Evolutionary conservation across 2,797 vertebrate genomes (phyloP), one percentile per base, ranked within the genome.

Genomic region (Argyrosomus regius): DNA sequence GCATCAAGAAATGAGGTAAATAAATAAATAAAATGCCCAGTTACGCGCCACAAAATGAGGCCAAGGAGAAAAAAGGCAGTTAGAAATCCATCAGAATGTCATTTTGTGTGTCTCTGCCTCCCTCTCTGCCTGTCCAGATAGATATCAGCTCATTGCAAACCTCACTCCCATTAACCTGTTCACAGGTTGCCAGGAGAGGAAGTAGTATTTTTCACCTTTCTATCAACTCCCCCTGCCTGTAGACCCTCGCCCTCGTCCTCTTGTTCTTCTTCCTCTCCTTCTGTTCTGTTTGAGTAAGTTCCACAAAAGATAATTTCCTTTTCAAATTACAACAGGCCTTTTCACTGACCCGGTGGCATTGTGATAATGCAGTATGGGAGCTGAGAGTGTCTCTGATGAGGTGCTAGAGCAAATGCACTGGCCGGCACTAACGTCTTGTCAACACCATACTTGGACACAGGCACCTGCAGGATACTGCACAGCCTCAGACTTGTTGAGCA

Each of bases 281-380:
- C 80, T 89, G 59, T 80, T 92, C 90, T 78, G 88, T 92, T 89
- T 89, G 81, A 82, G 90, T 85, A 91, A 93, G 87, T 91, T 91
- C 84, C 88, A 93, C 92, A 91, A 93, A 94, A 95, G 92, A 94
- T 95, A 82, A 95, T 96, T 96, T 95, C 95, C 93, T 95, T 94
- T 95, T 94, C 93, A 94, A 93, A 96, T 96, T 94, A 93, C 93
- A 91, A 84, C 79, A 28, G 91, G 89, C 89, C 91, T 83, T 81
- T 92, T 87, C 80, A 72, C 84, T 95, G 94, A 96, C 94, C 95
- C 88, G 65, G 61, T 92, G 92, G 88, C 93, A 86, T 90, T 91
- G 92, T 86, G 93, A 93, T 93, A 92, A 95, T 94, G 89, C 90
- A 90, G 87, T 89, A 85, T 86, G 88, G 89, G 92, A 94, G 90